phyloP scores from a whole-genome alignment of 2,888 invertebrate species.

The Stenodema calcarata region DNA sequence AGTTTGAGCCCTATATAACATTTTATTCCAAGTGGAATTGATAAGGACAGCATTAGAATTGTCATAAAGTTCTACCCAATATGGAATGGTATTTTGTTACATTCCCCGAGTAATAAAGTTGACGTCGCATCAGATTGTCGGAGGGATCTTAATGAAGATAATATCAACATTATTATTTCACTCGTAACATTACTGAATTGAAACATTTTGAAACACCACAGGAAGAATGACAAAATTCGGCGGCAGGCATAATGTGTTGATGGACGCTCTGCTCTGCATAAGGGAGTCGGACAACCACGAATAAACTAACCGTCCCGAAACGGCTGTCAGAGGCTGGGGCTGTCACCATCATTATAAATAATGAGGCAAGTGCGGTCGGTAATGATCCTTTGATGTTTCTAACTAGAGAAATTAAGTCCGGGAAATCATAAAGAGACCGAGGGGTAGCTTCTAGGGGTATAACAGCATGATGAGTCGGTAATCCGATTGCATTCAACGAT shows the following conservation, averaged over 20 bases:
- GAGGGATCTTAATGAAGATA: neutral
- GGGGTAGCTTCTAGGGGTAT: neutral
- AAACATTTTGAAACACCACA: neutral
- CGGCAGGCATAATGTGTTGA: neutral
- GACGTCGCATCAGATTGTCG: neutral
- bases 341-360: slow-evolving; percentile 41
- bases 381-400: slow-evolving; percentile 46
- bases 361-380: slow-evolving; percentile 43
- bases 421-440: slow-evolving; percentile 26
- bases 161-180: neutral
- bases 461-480: slow-evolving; percentile 39
- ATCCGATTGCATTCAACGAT: slow-evolving; percentile 20
- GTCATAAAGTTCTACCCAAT: neutral
- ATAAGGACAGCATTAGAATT: neutral
- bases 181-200: neutral
- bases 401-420: slow-evolving; percentile 42
- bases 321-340: neutral
- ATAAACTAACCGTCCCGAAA: neutral
- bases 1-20: too few relatives aligned
- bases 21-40: too few relatives aligned
- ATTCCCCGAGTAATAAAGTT: neutral
- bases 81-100: neutral
- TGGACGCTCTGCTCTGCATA: neutral
- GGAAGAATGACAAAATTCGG: neutral
- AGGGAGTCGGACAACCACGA: neutral